These are phyloP conservation scores for Climacteris rufus DNA, from an alignment of 2,113 vertebrate genomes.

Conservation along the genomic window DNA sequence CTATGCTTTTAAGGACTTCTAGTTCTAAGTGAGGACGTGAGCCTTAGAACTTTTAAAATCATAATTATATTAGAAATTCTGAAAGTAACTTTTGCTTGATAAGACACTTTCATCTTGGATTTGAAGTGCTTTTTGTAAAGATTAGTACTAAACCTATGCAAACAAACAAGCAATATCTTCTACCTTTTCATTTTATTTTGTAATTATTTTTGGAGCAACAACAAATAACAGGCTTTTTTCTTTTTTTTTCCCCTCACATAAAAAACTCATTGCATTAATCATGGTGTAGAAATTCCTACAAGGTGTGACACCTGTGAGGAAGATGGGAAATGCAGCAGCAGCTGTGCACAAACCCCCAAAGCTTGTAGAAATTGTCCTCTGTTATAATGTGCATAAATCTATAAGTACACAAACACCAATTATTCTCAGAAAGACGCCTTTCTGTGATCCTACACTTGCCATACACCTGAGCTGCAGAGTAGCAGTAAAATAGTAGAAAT, in stretches of 20 bases:
- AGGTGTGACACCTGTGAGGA: neutral
- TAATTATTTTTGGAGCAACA: neutral
- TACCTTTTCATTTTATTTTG: neutral
- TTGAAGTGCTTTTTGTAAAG: neutral
- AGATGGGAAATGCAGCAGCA: neutral
- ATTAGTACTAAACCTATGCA: neutral
- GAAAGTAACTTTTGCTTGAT: neutral
- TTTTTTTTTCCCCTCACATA: neutral
- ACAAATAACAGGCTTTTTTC: neutral
- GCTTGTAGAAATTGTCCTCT: neutral
- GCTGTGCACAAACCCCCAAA: neutral
- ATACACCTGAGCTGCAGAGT: conserved; percentile 1
- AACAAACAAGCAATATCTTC: neutral
- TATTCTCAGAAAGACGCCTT: neutral
- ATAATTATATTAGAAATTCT: neutral
- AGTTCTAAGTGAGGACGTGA: neutral
- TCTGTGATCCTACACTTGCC: neutral
- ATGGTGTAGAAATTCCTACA: neutral
- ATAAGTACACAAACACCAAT: neutral
- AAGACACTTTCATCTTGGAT: neutral
- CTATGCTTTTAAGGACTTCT: neutral
- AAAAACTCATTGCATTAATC: neutral
- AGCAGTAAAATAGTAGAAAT: neutral
- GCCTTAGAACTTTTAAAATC: neutral
- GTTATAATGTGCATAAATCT: neutral